Conservation (phyloP, 2,888 invertebrate species). For the Lomographa bimaculata region DNA sequence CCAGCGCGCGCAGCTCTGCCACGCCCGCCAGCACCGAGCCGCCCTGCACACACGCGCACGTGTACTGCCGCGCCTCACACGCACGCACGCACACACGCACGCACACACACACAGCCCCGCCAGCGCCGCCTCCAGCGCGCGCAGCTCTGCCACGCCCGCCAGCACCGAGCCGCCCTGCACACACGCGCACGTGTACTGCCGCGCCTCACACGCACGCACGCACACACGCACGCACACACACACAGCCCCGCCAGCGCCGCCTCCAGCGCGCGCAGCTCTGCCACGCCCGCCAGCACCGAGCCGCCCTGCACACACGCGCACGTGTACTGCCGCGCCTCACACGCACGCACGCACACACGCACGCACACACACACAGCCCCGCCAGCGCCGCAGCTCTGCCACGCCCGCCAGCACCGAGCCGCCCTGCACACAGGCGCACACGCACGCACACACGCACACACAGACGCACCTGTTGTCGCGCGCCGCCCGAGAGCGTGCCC, state of each 20-base stretch:
- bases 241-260: conserved; percentile 54
- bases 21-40: conserved; percentile 83
- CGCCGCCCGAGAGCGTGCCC: conserved; percentile 96
- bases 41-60: conserved; percentile 49
- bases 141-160: conserved; percentile 82
- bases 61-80: no score
- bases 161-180: conserved; percentile 81
- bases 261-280: conserved; percentile 75
- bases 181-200: not conserved
- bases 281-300: conserved; percentile 82
- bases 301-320: conserved; percentile 59
- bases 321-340: not conserved
- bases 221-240: conserved; percentile 37
- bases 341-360: not conserved
- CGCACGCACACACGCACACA: no score
- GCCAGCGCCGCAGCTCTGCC: conserved; percentile 83
- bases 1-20: conserved; percentile 76
- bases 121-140: conserved; percentile 44
- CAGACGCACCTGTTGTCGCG: conserved; percentile 43
- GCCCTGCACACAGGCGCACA: no score
- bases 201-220: no score
- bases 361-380: no score
- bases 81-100: no score
- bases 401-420: conserved; percentile 83
- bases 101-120: not conserved